phyloP scores from a whole-genome alignment of 2,888 invertebrate species.

The Carcina quercana region DNA sequence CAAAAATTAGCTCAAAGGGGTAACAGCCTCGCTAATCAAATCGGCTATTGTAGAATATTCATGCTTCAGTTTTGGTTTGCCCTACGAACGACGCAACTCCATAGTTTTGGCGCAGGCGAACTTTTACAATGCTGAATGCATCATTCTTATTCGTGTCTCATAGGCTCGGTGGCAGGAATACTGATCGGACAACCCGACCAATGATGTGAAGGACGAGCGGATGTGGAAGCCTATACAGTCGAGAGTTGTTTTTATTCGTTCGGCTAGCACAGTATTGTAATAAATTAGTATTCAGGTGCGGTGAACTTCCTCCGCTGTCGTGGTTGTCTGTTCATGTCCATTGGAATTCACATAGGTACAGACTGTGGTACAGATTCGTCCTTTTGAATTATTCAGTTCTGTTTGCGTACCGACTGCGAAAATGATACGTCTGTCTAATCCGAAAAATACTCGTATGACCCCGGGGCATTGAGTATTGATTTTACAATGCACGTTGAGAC shows the following conservation, averaged over 20 bases:
- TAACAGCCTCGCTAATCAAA: constrained; percentile 11
- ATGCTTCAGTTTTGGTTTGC: constrained; percentile 33
- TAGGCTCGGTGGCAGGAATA: constrained; percentile 46
- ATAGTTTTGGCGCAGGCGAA: constrained; percentile 46
- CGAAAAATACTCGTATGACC: no score
- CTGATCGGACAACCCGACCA: constrained; percentile 39
- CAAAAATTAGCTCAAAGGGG: constrained; percentile 26
- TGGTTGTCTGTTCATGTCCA: constrained; percentile 47
- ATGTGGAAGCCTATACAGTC: constrained; percentile 15
- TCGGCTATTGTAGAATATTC: constrained; percentile 29
- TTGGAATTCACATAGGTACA: constrained; percentile 38
- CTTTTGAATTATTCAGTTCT: no score
- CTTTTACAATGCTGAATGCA: constrained; percentile 46
- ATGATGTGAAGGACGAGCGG: constrained; percentile 19
- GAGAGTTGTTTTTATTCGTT: constrained; percentile 27
- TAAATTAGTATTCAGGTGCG: constrained; percentile 57
- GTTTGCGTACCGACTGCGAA: no score
- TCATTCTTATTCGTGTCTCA: constrained; percentile 50
- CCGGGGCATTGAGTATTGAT: no score
- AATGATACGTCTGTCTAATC: no score
- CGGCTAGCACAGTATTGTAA: constrained; percentile 37
- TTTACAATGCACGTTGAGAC: no score
- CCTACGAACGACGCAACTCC: constrained; percentile 26
- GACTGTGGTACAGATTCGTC: no score
- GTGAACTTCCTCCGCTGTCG: constrained; percentile 44